These are phyloP conservation scores for Apoderus coryli DNA, from an alignment of 2,888 invertebrate genomes.

Conservation along the genomic window DNA sequence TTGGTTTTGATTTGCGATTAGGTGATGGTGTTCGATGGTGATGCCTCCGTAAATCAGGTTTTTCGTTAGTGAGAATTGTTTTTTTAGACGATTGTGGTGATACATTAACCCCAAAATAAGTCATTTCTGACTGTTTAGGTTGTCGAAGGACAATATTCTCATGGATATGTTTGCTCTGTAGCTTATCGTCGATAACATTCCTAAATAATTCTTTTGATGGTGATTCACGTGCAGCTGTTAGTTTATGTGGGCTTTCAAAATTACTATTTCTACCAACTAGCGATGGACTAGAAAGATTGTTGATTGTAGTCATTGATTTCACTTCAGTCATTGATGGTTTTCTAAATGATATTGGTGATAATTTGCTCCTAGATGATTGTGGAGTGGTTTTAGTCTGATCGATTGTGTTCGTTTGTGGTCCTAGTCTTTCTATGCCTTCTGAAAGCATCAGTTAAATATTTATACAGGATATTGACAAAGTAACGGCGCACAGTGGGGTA, in stretches of 20 bases:
- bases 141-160: conserved; percentile 27
- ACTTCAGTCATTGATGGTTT: conserved; percentile 19
- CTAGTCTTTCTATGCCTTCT: too few relatives aligned
- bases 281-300: conserved; percentile 28
- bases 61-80: conserved; percentile 21
- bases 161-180: conserved; percentile 17
- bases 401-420: too few relatives aligned
- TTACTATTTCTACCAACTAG: conserved; percentile 18
- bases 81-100: conserved; percentile 22
- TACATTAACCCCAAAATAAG: conserved; percentile 29
- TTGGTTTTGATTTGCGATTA: conserved; percentile 3
- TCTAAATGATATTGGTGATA: conserved; percentile 22
- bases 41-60: conserved; percentile 27
- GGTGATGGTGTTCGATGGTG: conserved; percentile 16
- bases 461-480: too few relatives aligned
- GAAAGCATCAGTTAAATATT: too few relatives aligned
- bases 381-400: conserved; percentile 14
- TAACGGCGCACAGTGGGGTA: too few relatives aligned
- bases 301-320: conserved; percentile 17
- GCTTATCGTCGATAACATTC: conserved; percentile 14
- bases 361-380: conserved; percentile 15
- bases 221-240: conserved; percentile 8
- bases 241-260: conserved; percentile 9
- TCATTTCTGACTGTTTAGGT: conserved; percentile 31
- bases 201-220: conserved; percentile 16